A percentile compares a stretch with the other conserved stretches of the same genome.
Conservation (phyloP, 2,797 vertebrate genomes). For the Danio tinwini region DNA sequence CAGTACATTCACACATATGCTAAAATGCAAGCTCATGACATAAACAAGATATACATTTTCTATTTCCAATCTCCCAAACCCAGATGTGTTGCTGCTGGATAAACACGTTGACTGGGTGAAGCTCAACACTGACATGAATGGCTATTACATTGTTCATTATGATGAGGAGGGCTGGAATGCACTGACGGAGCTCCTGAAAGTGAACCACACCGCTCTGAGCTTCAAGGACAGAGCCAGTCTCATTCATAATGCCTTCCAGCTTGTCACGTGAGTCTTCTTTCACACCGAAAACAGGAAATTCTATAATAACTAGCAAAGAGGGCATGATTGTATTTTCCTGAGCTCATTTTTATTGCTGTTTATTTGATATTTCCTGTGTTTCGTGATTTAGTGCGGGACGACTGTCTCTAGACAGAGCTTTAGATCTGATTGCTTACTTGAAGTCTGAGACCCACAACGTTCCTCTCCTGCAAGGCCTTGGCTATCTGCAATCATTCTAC, state of each 20-base stretch:
- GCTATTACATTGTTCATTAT: constrained; percentile 94
- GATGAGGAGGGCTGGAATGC: constrained; percentile 80
- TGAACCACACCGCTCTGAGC: constrained; percentile 76
- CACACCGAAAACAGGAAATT: constrained; percentile 27
- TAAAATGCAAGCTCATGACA: too few relatives aligned
- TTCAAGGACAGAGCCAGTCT: constrained; percentile 88
- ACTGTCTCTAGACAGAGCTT: constrained; percentile 84
- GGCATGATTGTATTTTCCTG: constrained; percentile 8
- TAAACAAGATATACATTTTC: not conserved
- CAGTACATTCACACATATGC: too few relatives aligned
- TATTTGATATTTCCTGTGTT: constrained; percentile 43
- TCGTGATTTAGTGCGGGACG: constrained; percentile 78
- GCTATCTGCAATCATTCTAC: constrained; percentile 77
- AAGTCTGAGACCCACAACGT: constrained; percentile 73
- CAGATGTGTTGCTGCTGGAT: constrained; percentile 85
- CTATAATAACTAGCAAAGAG: not conserved
- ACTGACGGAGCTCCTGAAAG: constrained; percentile 78
- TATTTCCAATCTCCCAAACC: constrained; percentile 10
- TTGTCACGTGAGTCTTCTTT: constrained; percentile 83
- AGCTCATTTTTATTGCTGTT: constrained; percentile 1
- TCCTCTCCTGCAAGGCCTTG: constrained; percentile 76
- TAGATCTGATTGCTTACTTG: constrained; percentile 77
- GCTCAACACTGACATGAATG: constrained; percentile 87
- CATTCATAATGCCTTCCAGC: constrained; percentile 92
- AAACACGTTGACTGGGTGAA: constrained; percentile 90